phyloP scores from a whole-genome alignment of 2,113 vertebrate species.

The Mesoclemmys tuberculata region DNA sequence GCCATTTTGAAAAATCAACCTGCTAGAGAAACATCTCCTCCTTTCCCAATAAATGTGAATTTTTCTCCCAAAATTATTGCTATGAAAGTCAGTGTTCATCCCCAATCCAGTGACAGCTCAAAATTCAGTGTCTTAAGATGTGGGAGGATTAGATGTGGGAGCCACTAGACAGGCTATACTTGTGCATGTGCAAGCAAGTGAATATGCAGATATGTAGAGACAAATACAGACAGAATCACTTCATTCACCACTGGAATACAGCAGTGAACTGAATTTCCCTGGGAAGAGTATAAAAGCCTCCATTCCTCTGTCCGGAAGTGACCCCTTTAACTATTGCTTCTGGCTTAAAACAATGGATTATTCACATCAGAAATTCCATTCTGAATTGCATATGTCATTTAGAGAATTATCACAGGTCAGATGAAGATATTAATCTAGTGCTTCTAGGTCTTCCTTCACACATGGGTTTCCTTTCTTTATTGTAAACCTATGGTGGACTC shows the following conservation, averaged over 20 bases:
- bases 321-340: neutral
- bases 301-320: neutral
- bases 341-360: neutral
- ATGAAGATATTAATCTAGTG: neutral
- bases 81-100: neutral
- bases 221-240: neutral
- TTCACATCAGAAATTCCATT: neutral
- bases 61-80: neutral
- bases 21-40: neutral
- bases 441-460: neutral
- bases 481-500: neutral
- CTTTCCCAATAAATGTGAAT: fast-evolving
- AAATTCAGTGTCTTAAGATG: neutral
- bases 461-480: neutral
- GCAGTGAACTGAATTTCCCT: neutral
- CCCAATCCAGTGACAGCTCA: neutral
- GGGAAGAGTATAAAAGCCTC: neutral
- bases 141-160: neutral
- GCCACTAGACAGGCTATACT: neutral
- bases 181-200: neutral
- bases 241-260: neutral
- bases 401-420: fast-evolving
- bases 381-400: neutral
- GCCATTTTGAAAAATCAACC: neutral
- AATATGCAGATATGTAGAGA: neutral